Evolutionary conservation across 2,888 invertebrate genomes (phyloP).

Genomic region (Deilephila porcellus): DNA sequence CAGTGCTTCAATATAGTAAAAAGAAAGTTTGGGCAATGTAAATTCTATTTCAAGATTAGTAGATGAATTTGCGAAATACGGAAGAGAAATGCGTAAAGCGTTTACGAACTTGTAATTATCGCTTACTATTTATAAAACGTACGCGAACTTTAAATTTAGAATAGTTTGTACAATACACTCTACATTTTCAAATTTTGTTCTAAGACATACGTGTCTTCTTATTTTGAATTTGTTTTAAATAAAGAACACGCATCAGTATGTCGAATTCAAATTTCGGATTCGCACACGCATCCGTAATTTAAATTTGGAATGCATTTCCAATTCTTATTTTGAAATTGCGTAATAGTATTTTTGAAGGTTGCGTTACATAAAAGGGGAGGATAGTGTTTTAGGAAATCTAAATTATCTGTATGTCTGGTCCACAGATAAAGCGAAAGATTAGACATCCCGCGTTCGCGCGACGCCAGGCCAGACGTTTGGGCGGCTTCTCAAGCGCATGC

Average conservation of each 20-base stretch:
- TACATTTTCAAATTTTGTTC: neutral
- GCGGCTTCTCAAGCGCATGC: conserved; percentile 68
- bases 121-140: neutral
- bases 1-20: no score
- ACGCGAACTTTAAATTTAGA: conserved; percentile 2
- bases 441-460: conserved; percentile 14
- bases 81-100: neutral
- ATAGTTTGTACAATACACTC: neutral
- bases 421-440: conserved; percentile 32
- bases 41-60: no score
- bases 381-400: conserved; percentile 4
- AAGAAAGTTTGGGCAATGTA: no score
- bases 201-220: no score
- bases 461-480: conserved; percentile 51
- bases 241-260: no score
- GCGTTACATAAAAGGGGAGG: neutral
- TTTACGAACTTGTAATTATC: neutral
- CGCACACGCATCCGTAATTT: neutral
- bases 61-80: neutral
- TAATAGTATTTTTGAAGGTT: neutral
- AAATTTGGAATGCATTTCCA: neutral
- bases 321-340: neutral
- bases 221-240: no score
- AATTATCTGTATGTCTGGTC: conserved; percentile 1
- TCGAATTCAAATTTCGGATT: no score